phyloP scores from a whole-genome alignment of 2,888 invertebrate genomes.

The Agrilus cyanescens region DNA sequence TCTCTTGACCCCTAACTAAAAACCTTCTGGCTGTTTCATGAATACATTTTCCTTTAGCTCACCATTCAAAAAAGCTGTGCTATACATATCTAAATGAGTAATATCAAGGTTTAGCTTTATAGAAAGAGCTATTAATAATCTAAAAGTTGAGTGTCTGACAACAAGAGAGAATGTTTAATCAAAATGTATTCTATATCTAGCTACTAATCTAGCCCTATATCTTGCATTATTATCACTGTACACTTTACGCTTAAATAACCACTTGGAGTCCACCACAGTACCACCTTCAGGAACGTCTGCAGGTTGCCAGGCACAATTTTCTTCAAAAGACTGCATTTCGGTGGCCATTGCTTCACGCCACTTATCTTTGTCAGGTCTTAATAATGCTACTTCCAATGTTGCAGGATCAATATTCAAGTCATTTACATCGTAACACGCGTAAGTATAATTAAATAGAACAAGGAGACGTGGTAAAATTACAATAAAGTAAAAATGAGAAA shows the following conservation, averaged over 20 bases:
- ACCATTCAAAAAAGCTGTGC: constrained; percentile 20
- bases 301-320: constrained; percentile 21
- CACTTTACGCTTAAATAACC: constrained; percentile 21
- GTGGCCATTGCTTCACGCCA: constrained; percentile 21
- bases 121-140: constrained; percentile 12
- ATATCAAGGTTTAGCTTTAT: constrained; percentile 13
- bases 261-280: constrained; percentile 20
- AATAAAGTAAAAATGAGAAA: too few species aligned
- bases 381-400: constrained; percentile 16
- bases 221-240: constrained; percentile 13
- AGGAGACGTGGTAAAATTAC: too few species aligned
- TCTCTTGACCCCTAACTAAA: neutral
- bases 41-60: neutral
- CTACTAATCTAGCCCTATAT: constrained; percentile 5
- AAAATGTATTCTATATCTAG: constrained; percentile 8
- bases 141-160: constrained; percentile 8
- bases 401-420: constrained; percentile 9
- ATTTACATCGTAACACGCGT: constrained; percentile 11
- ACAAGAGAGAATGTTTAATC: constrained; percentile 12
- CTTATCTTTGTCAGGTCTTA: constrained; percentile 14
- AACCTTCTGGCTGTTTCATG: constrained; percentile 5
- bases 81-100: too few species aligned
- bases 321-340: constrained; percentile 18
- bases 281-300: constrained; percentile 14
- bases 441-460: too few species aligned